phyloP scores from a whole-genome alignment of 2,113 vertebrate genomes.

The Puntigrus tetrazona region DNA sequence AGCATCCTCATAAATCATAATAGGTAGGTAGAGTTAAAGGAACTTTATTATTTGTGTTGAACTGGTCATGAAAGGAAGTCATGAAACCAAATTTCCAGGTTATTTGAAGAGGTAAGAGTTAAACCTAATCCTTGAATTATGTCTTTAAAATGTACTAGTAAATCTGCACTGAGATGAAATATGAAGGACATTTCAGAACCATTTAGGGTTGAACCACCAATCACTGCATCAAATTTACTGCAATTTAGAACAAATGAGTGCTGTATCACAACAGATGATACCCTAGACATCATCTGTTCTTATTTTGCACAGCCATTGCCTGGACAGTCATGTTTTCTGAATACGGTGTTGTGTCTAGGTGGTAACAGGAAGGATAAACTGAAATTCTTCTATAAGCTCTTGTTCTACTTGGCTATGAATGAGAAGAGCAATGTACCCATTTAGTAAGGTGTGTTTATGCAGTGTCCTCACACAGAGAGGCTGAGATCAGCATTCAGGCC shows the following conservation, averaged over 20 bases:
- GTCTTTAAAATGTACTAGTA: background rate
- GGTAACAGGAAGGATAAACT: background rate
- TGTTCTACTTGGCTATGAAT: slow-evolving; percentile 37
- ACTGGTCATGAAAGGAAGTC: no score
- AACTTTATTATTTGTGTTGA: background rate
- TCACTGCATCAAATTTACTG: background rate
- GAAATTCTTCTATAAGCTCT: slow-evolving; percentile 24
- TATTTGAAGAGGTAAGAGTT: background rate
- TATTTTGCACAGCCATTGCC: background rate
- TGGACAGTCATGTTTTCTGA: background rate
- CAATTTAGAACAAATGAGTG: background rate
- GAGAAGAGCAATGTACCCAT: slow-evolving; percentile 24
- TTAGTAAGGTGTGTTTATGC: background rate
- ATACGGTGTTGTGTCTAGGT: background rate
- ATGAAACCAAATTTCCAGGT: background rate
- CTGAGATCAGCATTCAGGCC: background rate
- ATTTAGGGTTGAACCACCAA: background rate
- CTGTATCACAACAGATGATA: background rate
- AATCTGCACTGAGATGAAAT: background rate
- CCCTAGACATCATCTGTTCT: background rate
- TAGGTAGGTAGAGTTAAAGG: background rate
- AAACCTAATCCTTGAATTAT: background rate
- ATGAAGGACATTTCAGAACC: background rate
- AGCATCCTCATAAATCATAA: background rate
- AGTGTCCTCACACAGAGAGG: slow-evolving; percentile 22